These are phyloP conservation scores for Diarsia dahlii DNA, from an alignment of 2,888 invertebrate genomes.

Conservation along the genomic window DNA sequence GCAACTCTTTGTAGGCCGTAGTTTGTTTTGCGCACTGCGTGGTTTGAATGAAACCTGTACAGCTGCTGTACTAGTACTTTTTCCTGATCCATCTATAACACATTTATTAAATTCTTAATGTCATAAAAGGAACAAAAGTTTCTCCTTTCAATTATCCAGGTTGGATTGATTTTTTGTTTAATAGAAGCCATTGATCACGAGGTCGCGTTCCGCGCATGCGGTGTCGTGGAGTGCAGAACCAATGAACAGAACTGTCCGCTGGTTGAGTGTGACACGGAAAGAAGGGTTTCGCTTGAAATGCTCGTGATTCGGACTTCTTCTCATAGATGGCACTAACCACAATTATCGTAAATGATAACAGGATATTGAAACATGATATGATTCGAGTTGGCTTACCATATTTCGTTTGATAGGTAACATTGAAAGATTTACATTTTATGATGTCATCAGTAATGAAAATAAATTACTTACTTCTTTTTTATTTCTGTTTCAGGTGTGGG, in stretches of 20 bases:
- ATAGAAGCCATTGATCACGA: slow-evolving; percentile 47
- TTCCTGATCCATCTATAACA: background rate
- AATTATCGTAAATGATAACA: background rate
- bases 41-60: background rate
- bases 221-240: slow-evolving; percentile 27
- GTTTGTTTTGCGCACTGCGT: slow-evolving; percentile 23
- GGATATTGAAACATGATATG: background rate
- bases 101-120: background rate
- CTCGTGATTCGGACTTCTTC: background rate
- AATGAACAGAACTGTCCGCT: slow-evolving; percentile 11
- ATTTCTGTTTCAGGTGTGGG: slow-evolving; percentile 73
- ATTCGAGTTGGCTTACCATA: background rate
- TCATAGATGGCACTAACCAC: slow-evolving; percentile 25
- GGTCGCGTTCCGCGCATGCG: slow-evolving; percentile 52
- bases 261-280: slow-evolving; percentile 5
- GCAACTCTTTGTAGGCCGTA: background rate
- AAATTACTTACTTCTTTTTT: slow-evolving; percentile 38
- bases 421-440: background rate
- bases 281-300: background rate
- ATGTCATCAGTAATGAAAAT: slow-evolving; percentile 12
- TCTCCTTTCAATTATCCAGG: slow-evolving; percentile 4
- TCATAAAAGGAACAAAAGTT: background rate
- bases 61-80: background rate
- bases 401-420: slow-evolving; percentile 1
- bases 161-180: slow-evolving; percentile 47